Evolutionary conservation across 2,797 vertebrate species (phyloP), one percentile per base, ranked within the genome.

Genomic region (Dicrostonyx torquatus): DNA sequence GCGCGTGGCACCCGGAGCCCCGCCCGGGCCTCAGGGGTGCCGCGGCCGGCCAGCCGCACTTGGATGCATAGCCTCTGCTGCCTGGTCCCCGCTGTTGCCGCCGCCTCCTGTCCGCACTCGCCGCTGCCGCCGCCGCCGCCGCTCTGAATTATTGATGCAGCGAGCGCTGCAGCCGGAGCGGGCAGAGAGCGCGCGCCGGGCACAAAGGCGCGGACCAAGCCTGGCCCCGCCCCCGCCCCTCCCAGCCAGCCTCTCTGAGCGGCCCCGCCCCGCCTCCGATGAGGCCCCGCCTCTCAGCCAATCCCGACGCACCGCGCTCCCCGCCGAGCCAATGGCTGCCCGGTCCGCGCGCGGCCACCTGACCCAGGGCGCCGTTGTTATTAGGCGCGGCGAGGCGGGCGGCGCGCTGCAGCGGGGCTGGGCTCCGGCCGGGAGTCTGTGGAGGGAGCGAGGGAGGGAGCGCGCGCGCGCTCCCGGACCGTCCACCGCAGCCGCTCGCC

Each of bases 141-240:
- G 94, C 95, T 97, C 98, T 99, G 98, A 99, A 99, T 99, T 99
- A 99, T 99, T 99, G 94, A 96, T 97, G 96, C 97, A 96, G 96
- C 96, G 26, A 86, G 89, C 80, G 94, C 95, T 92, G 94, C 96
- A 96, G 96, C 97, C 96, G 55, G 96, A 97, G 94, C 96, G 7
- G 95, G 93, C 90, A 93, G 94, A 94, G 97, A 97, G 96, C 96
- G 95, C 95, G 97, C 98, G 98, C 98, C 95, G 95, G 98, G 98
- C 99, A 99, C 99, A 99, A 99, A 99, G 98, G 98, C 98, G 98
- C 98, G 96, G 97, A 95, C 84, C 66, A 45, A 37, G 94, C 89
- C 96, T 94, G 94, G 96, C 91, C 98, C 98, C 97, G 96, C 97
- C 97, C 84, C 97, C 97, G 96, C 97, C 95, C 76, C 98, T 96